Conservation (phyloP, 2,888 invertebrate species). For the Drosophila dives region DNA sequence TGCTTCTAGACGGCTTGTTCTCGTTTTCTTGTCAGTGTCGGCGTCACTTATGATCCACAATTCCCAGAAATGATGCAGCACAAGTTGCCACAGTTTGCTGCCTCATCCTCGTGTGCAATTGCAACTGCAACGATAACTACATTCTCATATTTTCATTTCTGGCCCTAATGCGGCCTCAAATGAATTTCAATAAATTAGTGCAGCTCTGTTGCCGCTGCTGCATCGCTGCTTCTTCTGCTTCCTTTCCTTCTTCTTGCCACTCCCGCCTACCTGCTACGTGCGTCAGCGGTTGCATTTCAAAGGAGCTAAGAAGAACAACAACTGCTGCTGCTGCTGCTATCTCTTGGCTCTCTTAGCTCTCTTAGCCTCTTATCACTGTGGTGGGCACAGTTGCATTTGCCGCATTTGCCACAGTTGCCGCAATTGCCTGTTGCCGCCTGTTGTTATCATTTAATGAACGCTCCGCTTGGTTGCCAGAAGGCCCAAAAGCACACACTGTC, state of each 20-base stretch:
- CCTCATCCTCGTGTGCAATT: slow-evolving; percentile 7
- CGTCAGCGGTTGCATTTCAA: slow-evolving; percentile 29
- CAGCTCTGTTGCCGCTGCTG: slow-evolving; percentile 3
- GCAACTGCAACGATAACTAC: not conserved
- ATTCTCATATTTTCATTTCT: slow-evolving; percentile 28
- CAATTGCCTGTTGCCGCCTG: slow-evolving; percentile 33
- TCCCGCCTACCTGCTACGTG: slow-evolving; percentile 8
- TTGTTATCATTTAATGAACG: slow-evolving; percentile 79
- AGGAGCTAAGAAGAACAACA: slow-evolving; percentile 5
- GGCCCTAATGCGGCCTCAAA: slow-evolving; percentile 73
- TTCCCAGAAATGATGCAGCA: slow-evolving; percentile 47
- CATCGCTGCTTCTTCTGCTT: not conserved
- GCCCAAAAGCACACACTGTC: slow-evolving; percentile 6
- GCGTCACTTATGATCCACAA: slow-evolving; percentile 33
- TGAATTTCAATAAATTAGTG: slow-evolving; percentile 71
- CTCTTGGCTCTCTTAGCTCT: slow-evolving; percentile 14
- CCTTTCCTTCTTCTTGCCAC: not conserved
- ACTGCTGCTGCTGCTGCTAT: not conserved
- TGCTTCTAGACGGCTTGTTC: not conserved
- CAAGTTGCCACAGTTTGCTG: slow-evolving; percentile 14
- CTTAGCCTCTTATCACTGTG: slow-evolving; percentile 45
- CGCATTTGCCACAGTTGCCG: slow-evolving; percentile 28
- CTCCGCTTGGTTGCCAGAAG: slow-evolving; percentile 35
- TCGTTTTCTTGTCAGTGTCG: not conserved
- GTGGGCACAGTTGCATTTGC: slow-evolving; percentile 46